Conservation (phyloP, 2,797 vertebrate species). For the Babyrousa celebensis region DNA sequence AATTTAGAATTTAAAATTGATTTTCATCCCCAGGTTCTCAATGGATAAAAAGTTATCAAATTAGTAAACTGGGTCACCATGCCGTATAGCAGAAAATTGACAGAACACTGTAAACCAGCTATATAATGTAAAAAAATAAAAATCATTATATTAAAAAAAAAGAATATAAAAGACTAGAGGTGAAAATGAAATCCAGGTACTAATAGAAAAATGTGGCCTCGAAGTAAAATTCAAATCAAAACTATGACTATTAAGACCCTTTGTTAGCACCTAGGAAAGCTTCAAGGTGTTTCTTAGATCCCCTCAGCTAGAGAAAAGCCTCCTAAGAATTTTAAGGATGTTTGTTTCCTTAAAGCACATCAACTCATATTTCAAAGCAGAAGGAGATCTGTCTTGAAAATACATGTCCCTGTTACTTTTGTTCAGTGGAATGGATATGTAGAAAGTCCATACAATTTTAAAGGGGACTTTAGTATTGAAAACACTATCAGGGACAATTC, state of each 20-base stretch:
- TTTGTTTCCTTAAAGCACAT: background rate
- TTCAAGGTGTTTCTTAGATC: background rate
- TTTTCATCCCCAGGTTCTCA: background rate
- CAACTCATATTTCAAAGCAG: background rate
- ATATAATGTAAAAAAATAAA: no score
- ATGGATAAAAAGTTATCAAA: background rate
- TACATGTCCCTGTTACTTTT: background rate
- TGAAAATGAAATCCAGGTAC: background rate
- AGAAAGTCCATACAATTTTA: background rate
- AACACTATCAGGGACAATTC: background rate
- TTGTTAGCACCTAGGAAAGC: background rate
- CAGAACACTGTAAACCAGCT: no score
- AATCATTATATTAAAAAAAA: no score
- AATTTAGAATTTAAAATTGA: background rate
- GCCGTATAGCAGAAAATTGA: no score
- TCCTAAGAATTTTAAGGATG: background rate
- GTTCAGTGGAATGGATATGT: background rate
- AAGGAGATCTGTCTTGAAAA: background rate
- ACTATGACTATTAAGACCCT: background rate
- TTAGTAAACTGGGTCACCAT: background rate
- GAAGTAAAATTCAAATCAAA: background rate
- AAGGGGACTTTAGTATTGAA: background rate
- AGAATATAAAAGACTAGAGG: background rate
- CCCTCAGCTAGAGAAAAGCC: background rate
- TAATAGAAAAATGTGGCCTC: background rate